Evolutionary conservation across 2,113 vertebrate species (phyloP), one percentile per base, ranked within the genome.

Genomic region (Gasterosteus nipponicus): DNA sequence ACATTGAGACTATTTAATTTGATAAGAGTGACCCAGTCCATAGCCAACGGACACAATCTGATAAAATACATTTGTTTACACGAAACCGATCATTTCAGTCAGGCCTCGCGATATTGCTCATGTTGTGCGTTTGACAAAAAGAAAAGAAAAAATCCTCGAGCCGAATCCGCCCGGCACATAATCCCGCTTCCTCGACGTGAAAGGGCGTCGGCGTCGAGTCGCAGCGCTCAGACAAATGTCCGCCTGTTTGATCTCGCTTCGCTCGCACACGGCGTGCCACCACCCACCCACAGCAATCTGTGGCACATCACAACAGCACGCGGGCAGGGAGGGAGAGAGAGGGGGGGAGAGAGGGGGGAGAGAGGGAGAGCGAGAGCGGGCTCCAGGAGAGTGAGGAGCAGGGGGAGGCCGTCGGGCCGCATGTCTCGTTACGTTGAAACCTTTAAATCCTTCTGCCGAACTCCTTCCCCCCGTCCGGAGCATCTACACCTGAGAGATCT

Each of bases 261-360:
- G 44, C 82, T 83, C 59, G 85, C 69, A 57, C 75, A 71, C 74
- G 22, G 22, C 69, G 73, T 82, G 66, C 77, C 83, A 87, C 86
- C 78, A 81, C 86, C 89, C 86, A 80, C 87, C 89, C 86, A 89
- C 88, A 70, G 63, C 87, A 88, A 91, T 89, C 89, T 89, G 90
- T 56, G 86, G 39, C 72, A 29, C 72, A 59, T 58, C n/a, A 46
- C 7, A 75, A 44, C 33, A 53, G 69, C 76, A 77, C 39, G 39
- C 61, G 81, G 54, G 64, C 49, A 77, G 56, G 14, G 59, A 73
- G 75, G n/a, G 15, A 44, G 65, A 60, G 16, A 54, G 26, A 14
- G 71, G 61, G 53, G 58, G 47, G 18, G 46, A 47, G 46, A 47
- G 46, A 47, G 7, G n/a, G 19, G 12, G 41, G 46, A 47, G 46